Evolutionary conservation across 1,140 invertebrate genomes (phyloP).

Genomic region (Teleogryllus occipitalis): DNA sequence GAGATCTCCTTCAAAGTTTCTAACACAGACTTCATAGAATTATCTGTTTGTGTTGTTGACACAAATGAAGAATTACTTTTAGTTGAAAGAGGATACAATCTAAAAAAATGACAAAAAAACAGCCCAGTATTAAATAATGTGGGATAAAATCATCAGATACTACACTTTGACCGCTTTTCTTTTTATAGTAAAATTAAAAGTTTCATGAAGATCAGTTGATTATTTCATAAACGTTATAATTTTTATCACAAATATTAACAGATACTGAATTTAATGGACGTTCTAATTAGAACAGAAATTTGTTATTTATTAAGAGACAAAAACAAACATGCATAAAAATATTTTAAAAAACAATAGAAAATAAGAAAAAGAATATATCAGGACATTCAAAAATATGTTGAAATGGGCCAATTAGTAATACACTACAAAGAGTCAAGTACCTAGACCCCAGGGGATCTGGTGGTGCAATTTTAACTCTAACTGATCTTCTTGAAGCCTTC

Average conservation of each 20-base stretch:
- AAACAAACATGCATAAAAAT: background rate
- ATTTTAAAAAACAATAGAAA: background rate
- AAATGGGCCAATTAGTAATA: background rate
- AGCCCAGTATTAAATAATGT: too few relatives aligned
- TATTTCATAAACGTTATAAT: background rate
- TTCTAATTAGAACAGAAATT: background rate
- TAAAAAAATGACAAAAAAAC: background rate
- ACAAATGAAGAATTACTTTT: background rate
- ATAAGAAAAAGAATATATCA: background rate
- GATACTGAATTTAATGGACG: background rate
- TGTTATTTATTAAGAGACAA: background rate
- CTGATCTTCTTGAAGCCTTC: conserved; percentile 3
- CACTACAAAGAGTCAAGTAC: background rate
- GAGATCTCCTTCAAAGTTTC: background rate
- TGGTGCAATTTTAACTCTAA: conserved; percentile 1
- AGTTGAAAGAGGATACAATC: background rate
- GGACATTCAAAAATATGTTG: background rate
- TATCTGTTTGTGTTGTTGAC: background rate
- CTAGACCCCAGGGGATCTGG: background rate
- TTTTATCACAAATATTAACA: background rate
- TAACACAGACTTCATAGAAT: background rate
- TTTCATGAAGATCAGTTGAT: background rate
- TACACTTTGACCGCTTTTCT: too few relatives aligned
- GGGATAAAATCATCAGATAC: too few relatives aligned
- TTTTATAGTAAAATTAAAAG: background rate